Percentiles rank a stretch among this genome's conserved stretches.
These are phyloP conservation scores for Pitangus sulphuratus DNA, from an alignment of 2,797 vertebrate species.

Conservation along the genomic window DNA sequence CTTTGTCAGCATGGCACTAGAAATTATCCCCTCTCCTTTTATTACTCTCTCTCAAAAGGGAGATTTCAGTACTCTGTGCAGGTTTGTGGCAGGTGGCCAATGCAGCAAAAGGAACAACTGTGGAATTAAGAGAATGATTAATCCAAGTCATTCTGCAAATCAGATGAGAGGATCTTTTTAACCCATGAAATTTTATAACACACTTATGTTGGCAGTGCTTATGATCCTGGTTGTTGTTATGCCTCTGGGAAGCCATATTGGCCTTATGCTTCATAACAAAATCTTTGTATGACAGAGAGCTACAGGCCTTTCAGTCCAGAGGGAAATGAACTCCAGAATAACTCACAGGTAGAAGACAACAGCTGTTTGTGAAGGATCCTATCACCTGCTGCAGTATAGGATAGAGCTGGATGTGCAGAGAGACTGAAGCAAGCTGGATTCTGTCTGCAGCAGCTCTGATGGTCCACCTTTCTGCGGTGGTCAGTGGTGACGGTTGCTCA, in stretches of 20 bases:
- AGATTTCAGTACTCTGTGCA: background rate
- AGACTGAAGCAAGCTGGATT: background rate
- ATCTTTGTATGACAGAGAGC: background rate
- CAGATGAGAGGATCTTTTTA: background rate
- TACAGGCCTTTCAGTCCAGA: background rate
- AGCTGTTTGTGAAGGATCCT: background rate
- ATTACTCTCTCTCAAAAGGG: background rate
- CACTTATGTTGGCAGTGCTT: background rate
- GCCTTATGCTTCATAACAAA: background rate
- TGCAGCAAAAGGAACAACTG: background rate
- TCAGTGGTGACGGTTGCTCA: background rate
- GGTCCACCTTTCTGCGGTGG: background rate
- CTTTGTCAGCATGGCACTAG: background rate
- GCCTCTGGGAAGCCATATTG: background rate
- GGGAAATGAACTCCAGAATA: background rate
- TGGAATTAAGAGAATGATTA: background rate
- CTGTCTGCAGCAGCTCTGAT: background rate
- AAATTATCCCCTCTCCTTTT: background rate
- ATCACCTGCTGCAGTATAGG: fast-evolving
- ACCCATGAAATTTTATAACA: background rate
- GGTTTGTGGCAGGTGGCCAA: background rate
- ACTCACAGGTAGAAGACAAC: background rate
- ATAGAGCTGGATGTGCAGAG: background rate
- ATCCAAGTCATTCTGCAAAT: background rate
- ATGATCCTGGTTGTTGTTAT: background rate